Evolutionary conservation across 2,888 invertebrate genomes (phyloP).

Genomic region (Ganaspis brasiliensis): DNA sequence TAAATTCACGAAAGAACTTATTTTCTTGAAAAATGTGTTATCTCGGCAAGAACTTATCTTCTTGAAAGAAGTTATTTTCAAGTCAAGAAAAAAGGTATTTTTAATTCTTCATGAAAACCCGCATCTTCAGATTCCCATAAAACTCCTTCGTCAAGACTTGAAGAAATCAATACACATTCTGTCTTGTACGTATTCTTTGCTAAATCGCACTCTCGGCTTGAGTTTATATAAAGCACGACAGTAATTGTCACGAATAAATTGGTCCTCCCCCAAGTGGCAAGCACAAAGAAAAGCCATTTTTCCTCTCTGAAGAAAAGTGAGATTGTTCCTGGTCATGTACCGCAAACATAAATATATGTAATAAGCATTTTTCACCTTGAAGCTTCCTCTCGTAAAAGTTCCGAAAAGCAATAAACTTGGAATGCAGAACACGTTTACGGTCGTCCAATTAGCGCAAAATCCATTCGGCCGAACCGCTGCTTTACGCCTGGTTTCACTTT

Average conservation of each 20-base stretch:
- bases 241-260: background rate
- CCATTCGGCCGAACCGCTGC: constrained; percentile 36
- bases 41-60: too few relatives aligned
- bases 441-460: constrained; percentile 44
- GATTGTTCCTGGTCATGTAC: background rate
- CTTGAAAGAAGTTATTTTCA: too few relatives aligned
- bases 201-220: too few relatives aligned
- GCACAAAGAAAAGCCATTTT: background rate
- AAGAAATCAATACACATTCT: too few relatives aligned
- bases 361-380: constrained; percentile 34
- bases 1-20: too few relatives aligned
- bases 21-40: too few relatives aligned
- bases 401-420: constrained; percentile 39
- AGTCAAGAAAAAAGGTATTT: too few relatives aligned
- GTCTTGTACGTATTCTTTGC: too few relatives aligned
- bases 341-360: constrained; percentile 21
- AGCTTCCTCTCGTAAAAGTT: constrained; percentile 34
- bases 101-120: too few relatives aligned
- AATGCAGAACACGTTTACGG: constrained; percentile 43
- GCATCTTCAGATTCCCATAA: too few relatives aligned
- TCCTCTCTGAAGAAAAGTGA: constrained; percentile 29
- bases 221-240: too few relatives aligned
- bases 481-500: constrained; percentile 44
- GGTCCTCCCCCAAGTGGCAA: background rate
- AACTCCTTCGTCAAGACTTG: too few relatives aligned